Evolutionary conservation across 1,140 invertebrate genomes (phyloP).

Genomic region (Harlomillsia oculata): DNA sequence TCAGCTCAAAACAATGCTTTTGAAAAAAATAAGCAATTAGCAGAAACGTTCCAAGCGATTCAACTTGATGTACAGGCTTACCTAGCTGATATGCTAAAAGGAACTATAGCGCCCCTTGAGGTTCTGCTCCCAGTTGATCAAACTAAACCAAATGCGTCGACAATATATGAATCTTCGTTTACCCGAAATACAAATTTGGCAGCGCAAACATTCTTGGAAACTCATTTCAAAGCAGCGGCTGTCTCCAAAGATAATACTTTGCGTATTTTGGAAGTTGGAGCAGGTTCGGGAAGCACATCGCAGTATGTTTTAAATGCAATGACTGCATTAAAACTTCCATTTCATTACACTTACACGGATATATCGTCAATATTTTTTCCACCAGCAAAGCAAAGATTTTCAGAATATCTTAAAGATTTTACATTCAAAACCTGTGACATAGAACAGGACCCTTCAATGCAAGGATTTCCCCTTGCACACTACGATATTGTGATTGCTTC

Average conservation of each 20-base stretch:
- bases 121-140: no score
- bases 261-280: slow-evolving; percentile 8
- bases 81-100: no score
- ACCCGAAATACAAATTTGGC: no score
- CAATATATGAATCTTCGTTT: no score
- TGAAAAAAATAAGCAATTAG: neutral
- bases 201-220: no score
- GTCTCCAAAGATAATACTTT: neutral
- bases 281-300: neutral
- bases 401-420: neutral
- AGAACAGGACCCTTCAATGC: neutral
- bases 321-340: neutral
- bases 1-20: neutral
- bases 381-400: neutral
- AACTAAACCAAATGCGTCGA: no score
- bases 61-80: neutral
- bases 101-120: no score
- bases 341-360: slow-evolving; percentile 6
- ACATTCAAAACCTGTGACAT: neutral
- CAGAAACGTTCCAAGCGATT: neutral
- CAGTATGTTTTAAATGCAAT: neutral
- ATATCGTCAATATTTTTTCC: slow-evolving; percentile 1
- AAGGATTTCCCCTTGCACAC: slow-evolving; percentile 8
- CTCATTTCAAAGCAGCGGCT: neutral
- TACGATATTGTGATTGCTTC: slow-evolving; percentile 5